Evolutionary conservation across 2,797 vertebrate genomes (phyloP).

Genomic region (Hippopotamyrus pictus): DNA sequence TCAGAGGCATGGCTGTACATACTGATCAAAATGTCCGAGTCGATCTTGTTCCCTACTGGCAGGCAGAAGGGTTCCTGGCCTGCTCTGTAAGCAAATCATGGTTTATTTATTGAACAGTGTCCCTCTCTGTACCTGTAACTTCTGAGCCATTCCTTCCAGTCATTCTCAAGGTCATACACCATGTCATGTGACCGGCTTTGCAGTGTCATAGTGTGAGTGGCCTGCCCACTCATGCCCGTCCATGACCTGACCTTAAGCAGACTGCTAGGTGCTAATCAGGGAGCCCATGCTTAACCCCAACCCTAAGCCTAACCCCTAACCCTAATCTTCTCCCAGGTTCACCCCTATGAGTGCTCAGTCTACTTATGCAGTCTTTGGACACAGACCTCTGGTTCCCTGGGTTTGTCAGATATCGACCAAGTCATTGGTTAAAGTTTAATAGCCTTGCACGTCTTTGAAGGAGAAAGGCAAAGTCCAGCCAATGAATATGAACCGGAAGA

Average conservation of each 20-base stretch:
- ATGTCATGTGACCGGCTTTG: neutral
- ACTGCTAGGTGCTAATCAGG: neutral
- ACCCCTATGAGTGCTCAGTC: neutral
- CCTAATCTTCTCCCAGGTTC: neutral
- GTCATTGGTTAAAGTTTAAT: constrained; percentile 20
- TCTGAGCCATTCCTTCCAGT: neutral
- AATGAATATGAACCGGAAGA: neutral
- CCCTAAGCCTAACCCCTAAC: neutral
- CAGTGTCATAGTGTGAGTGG: constrained; percentile 16
- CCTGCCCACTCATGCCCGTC: neutral
- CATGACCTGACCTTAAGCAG: neutral
- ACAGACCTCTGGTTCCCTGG: neutral
- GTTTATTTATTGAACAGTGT: neutral
- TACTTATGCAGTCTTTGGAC: neutral
- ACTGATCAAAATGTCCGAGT: constrained; percentile 51
- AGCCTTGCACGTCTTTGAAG: constrained; percentile 4
- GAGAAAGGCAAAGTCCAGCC: constrained; percentile 15
- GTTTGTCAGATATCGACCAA: neutral
- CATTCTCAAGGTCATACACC: neutral
- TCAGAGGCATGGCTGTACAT: neutral
- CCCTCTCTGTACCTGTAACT: neutral
- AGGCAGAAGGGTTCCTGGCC: neutral
- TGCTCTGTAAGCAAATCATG: neutral
- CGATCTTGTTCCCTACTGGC: constrained; percentile 35
- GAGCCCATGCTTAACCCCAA: neutral